phyloP scores from a whole-genome alignment of 2,888 invertebrate genomes.

The Netelia fuscicornis region DNA sequence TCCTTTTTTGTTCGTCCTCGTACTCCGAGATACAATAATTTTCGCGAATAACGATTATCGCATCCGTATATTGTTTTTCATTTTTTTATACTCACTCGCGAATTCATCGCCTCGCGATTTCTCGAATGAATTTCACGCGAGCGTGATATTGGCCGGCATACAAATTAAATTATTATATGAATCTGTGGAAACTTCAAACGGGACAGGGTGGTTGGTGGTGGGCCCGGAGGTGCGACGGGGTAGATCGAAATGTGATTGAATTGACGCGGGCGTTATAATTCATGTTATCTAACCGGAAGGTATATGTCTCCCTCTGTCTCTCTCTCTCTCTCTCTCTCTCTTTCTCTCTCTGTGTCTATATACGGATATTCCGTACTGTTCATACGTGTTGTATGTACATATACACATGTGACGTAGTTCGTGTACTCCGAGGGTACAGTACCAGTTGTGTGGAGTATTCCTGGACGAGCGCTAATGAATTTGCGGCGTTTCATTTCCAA shows the following conservation, averaged over 20 bases:
- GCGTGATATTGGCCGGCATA: constrained; percentile 1
- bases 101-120: constrained; percentile 13
- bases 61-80: background rate
- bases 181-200: constrained; percentile 55
- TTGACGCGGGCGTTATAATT: constrained; percentile 61
- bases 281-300: constrained; percentile 60
- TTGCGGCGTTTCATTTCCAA: constrained; percentile 65
- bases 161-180: constrained; percentile 57
- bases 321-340: background rate
- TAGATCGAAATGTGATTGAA: constrained; percentile 66
- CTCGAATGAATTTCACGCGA: constrained; percentile 6
- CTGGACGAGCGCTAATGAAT: constrained; percentile 67
- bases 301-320: constrained; percentile 23
- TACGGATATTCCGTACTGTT: constrained; percentile 4
- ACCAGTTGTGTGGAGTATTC: constrained; percentile 44
- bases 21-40: too few relatives aligned
- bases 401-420: background rate
- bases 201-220: constrained; percentile 10
- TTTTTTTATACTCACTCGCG: constrained; percentile 9
- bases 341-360: background rate
- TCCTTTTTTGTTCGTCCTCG: background rate
- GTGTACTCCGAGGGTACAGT: background rate
- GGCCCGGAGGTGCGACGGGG: background rate
- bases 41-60: background rate
- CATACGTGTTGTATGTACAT: constrained; percentile 16